Conservation (phyloP, 2,797 vertebrate genomes). For the Tenualosa ilisha region DNA sequence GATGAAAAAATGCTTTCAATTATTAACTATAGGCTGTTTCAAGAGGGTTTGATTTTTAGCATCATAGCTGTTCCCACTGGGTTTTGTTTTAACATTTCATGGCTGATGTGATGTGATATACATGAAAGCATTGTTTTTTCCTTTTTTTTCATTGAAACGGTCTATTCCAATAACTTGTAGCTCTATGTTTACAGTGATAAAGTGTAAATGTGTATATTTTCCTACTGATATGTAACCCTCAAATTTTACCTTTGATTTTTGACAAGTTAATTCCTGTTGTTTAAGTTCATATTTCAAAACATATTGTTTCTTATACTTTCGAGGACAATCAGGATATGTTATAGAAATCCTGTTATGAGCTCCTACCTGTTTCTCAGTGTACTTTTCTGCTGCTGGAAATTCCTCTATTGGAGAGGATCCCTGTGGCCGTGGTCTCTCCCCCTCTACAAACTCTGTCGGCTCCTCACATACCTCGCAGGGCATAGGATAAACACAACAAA, state of each 20-base stretch:
- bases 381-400: slow-evolving; percentile 74
- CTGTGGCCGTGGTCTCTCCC: slow-evolving; percentile 89
- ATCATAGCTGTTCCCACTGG: too few species aligned
- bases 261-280: too few species aligned
- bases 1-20: background rate
- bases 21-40: too few species aligned
- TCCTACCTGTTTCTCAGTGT: slow-evolving; percentile 77
- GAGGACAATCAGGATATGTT: slow-evolving; percentile 4
- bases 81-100: too few species aligned
- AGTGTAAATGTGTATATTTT: background rate
- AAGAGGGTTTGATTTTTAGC: too few species aligned
- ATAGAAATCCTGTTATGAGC: background rate
- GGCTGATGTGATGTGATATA: too few species aligned
- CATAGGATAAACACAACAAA: background rate
- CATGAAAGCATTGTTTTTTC: too few species aligned
- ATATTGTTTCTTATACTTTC: background rate
- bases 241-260: background rate
- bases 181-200: too few species aligned
- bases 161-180: too few species aligned
- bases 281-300: background rate
- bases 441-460: slow-evolving; percentile 76
- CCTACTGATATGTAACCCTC: background rate
- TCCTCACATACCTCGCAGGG: slow-evolving; percentile 80
- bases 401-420: slow-evolving; percentile 97
- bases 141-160: too few species aligned